A percentile compares a stretch with the other conserved stretches of the same genome.
Conservation (phyloP, 2,113 vertebrate species). For the Rousettus leschenaultii region DNA sequence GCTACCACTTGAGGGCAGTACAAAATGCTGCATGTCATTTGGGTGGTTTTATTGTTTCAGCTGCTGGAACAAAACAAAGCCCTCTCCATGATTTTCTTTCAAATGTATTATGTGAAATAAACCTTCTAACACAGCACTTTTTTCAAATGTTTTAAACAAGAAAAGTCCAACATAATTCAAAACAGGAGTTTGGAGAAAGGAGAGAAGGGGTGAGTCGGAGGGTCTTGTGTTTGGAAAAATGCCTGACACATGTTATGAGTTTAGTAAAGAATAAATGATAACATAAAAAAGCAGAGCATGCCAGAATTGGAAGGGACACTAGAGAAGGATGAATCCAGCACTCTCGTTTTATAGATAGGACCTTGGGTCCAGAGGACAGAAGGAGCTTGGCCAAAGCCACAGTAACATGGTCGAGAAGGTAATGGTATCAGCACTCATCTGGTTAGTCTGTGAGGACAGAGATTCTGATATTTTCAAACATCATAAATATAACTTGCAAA, state of each 20-base stretch:
- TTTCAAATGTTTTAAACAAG: slow-evolving; percentile 3
- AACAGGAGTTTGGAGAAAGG: neutral
- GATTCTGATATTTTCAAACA: neutral
- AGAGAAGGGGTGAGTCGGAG: neutral
- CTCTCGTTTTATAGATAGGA: neutral
- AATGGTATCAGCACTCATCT: neutral
- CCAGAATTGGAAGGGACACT: neutral
- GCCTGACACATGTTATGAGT: neutral
- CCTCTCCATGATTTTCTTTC: slow-evolving; percentile 13
- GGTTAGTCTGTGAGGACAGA: neutral
- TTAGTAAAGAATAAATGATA: neutral
- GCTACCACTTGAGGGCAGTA: slow-evolving; percentile 70
- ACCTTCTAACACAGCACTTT: neutral
- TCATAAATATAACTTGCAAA: slow-evolving; percentile 5
- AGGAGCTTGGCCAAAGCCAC: neutral
- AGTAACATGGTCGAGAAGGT: neutral
- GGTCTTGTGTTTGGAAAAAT: neutral
- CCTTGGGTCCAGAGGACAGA: neutral
- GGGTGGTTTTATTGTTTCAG: slow-evolving; percentile 36
- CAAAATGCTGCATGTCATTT: neutral
- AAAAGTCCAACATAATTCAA: neutral
- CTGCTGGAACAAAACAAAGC: slow-evolving; percentile 41
- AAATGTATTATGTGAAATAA: neutral
- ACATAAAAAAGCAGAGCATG: neutral
- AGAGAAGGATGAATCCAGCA: neutral